Evolutionary conservation across 2,888 invertebrate genomes (phyloP).

Genomic region (Microctonus aethiopoides): DNA sequence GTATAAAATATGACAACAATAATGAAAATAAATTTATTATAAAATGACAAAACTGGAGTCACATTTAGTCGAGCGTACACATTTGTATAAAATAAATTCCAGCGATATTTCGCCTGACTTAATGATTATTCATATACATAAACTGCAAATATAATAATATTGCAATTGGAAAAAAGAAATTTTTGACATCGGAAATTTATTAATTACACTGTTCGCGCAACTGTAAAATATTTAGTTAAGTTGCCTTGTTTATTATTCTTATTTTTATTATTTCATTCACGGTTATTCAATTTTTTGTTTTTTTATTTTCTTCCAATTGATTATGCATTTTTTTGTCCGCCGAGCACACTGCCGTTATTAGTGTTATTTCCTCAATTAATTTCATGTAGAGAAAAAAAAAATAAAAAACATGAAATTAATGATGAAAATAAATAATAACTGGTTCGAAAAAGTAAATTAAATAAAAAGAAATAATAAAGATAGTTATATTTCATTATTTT

Average conservation of each 20-base stretch:
- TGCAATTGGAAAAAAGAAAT: neutral
- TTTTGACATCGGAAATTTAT: neutral
- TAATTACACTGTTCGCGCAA: neutral
- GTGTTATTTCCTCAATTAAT: neutral
- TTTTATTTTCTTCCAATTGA: neutral
- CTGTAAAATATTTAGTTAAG: slow-evolving; percentile 2
- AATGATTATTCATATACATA: neutral
- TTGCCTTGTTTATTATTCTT: neutral
- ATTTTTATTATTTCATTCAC: neutral
- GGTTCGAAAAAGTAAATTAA: slow-evolving; percentile 32
- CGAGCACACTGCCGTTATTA: neutral
- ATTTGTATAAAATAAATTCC: neutral
- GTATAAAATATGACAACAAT: too few species aligned
- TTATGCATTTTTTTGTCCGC: neutral
- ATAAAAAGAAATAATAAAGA: slow-evolving; percentile 22
- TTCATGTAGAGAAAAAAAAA: neutral
- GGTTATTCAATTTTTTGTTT: neutral
- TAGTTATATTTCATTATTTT: slow-evolving; percentile 46
- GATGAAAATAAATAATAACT: slow-evolving; percentile 40
- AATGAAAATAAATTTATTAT: neutral
- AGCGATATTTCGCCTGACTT: neutral
- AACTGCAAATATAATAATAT: neutral
- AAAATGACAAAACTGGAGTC: neutral
- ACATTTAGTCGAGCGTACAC: slow-evolving; percentile 3
- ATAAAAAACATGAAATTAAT: neutral